Evolutionary conservation across 2,888 invertebrate genomes (phyloP), one percentile per base, ranked within the genome.

Genomic region (Tromatobia lineatoria): DNA sequence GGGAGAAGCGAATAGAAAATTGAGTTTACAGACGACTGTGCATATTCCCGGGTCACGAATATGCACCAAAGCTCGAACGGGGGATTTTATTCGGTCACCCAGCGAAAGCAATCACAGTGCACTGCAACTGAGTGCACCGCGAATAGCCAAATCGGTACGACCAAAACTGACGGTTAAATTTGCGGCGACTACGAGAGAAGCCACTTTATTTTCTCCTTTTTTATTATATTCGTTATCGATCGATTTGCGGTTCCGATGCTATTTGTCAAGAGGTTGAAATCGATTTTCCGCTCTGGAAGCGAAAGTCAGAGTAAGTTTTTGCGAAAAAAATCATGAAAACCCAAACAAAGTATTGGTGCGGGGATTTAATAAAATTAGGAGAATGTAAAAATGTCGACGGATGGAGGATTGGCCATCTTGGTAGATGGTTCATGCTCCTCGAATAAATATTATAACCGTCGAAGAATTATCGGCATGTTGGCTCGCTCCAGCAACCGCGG

Each of bases 101-200:
- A 57, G 71, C 70, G 76, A 83, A 83, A 77, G 76, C 76, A 83
- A 83, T 83, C 80, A 80, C 80, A 61, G 67, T 45, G 50, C 25
- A 54, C 18, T 25, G 29, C 42, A 20, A 78, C 34, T 20, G 20
- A 25, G 54, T n/a, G 66, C 79, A 66, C 67, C 73, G 54, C 76
- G 76, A 76, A 78, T 80, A 83, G 83, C 57, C 3, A 29, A 29
- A 29, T 76, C 80, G 83, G 70, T 85, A 80, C 76, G 82, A 54
- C 47, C 66, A 66, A 74, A 85, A 82, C 80, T 85, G 85, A 85
- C 85, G 82, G 79, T 82, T 76, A 82, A 85, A 85, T 85, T 85
- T 82, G 85, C 80, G 82, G 82, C 82, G 15, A 73, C 54, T 52
- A n/a, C 23, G 74, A 52, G 69, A 45, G 45, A 50, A 50, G 59